Conservation (phyloP, 2,113 vertebrate genomes). For the Ciconia maguari region DNA sequence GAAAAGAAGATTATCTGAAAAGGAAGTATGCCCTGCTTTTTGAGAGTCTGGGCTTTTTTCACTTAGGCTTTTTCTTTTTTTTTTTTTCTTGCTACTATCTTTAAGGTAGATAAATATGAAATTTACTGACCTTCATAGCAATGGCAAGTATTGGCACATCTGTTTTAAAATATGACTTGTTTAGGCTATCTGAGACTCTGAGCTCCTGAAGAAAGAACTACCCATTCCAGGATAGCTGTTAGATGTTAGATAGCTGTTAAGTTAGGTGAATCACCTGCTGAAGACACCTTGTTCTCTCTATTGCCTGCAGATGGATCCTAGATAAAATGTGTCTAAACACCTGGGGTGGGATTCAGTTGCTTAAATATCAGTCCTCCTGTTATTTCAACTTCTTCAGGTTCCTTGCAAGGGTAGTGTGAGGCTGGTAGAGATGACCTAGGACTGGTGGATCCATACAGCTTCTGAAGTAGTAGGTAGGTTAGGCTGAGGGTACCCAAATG, state of each 20-base stretch:
- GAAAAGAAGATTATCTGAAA: neutral
- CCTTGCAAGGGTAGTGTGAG: neutral
- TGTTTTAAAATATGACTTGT: neutral
- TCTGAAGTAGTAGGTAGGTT: neutral
- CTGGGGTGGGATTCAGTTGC: neutral
- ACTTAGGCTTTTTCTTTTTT: neutral
- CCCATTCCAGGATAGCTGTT: neutral
- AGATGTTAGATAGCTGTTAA: neutral
- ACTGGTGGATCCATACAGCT: fast-evolving
- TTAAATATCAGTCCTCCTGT: fast-evolving
- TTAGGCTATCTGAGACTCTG: neutral
- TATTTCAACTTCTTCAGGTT: fast-evolving
- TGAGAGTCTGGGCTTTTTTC: neutral
- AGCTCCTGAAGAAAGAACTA: neutral
- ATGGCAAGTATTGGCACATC: neutral
- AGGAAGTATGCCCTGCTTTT: neutral
- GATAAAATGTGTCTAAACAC: neutral
- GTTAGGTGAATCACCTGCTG: neutral
- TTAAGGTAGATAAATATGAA: neutral
- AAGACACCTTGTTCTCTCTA: neutral
- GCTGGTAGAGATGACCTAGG: neutral
- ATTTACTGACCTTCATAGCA: neutral
- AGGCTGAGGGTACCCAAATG: neutral
- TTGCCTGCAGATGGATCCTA: neutral
- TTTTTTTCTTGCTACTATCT: neutral